Conservation (phyloP, 2,113 vertebrate species). For the Eclectus roratus region DNA sequence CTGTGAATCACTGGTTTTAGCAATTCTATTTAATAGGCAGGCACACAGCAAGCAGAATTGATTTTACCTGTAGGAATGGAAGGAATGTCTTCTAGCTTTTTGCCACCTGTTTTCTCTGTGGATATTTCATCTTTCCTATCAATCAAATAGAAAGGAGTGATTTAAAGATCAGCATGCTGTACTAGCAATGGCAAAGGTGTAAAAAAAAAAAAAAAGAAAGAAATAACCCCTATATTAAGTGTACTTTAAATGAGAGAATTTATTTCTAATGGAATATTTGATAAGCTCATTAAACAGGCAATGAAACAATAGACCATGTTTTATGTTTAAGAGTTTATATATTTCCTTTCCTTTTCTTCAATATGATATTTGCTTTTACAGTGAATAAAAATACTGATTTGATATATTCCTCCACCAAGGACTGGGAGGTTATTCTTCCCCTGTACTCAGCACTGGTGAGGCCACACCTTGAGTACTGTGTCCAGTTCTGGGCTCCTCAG, state of each 20-base stretch:
- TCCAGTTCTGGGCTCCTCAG: too few species aligned
- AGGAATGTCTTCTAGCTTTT: constrained; percentile 28
- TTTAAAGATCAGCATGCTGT: neutral
- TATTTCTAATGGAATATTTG: neutral
- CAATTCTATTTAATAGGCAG: neutral
- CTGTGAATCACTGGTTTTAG: neutral
- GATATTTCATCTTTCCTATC: constrained; percentile 69
- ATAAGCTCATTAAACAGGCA: neutral
- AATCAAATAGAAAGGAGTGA: constrained; percentile 33
- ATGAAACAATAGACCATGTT: neutral
- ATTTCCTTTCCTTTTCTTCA: neutral
- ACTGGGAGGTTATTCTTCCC: too few species aligned
- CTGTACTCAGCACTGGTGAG: too few species aligned
- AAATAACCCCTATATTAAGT: neutral
- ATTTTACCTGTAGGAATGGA: constrained; percentile 65
- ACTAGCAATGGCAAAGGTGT: neutral
- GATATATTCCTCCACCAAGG: neutral
- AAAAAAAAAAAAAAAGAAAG: neutral
- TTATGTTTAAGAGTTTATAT: neutral
- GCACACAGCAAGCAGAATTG: neutral
- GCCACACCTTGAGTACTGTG: too few species aligned
- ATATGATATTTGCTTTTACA: neutral
- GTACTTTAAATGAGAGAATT: neutral
- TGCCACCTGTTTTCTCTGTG: constrained; percentile 36
- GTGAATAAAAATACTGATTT: neutral